Evolutionary conservation across 2,113 vertebrate genomes (phyloP).

Genomic region (Perca fluviatilis): DNA sequence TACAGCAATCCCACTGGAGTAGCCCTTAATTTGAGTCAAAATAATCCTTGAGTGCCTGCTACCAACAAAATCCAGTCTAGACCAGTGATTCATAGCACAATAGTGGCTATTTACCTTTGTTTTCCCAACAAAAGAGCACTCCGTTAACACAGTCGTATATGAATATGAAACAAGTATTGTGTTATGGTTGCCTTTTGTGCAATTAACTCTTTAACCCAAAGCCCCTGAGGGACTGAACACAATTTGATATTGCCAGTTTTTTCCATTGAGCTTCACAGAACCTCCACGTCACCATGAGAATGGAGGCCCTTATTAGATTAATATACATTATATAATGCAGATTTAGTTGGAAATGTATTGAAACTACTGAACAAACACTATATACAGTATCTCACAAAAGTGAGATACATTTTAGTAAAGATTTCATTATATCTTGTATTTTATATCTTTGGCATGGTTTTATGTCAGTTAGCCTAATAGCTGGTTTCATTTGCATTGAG

Average conservation of each 20-base stretch:
- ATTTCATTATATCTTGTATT: no score
- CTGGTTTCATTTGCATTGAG: no score
- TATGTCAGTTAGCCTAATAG: no score
- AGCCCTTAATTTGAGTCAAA: slow-evolving; percentile 29
- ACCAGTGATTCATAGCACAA: slow-evolving; percentile 9
- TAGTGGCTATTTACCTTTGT: slow-evolving; percentile 11
- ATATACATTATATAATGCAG: neutral
- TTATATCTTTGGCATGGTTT: no score
- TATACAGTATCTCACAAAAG: neutral
- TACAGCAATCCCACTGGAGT: slow-evolving; percentile 9
- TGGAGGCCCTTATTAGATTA: neutral
- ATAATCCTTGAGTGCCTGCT: slow-evolving; percentile 21
- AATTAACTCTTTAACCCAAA: neutral
- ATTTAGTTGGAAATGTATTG: slow-evolving; percentile 9
- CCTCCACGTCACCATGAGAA: neutral
- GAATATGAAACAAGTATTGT: neutral
- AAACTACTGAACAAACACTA: neutral
- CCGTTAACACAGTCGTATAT: neutral
- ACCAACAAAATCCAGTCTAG: slow-evolving; percentile 8
- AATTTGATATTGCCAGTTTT: neutral
- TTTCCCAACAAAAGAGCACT: neutral
- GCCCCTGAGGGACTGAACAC: neutral
- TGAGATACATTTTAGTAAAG: no score
- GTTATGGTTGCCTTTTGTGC: neutral
- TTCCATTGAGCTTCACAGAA: neutral